Conservation (phyloP, 37 sponge, comb jelly and placozoan species). For the Haliclona indistincta region DNA sequence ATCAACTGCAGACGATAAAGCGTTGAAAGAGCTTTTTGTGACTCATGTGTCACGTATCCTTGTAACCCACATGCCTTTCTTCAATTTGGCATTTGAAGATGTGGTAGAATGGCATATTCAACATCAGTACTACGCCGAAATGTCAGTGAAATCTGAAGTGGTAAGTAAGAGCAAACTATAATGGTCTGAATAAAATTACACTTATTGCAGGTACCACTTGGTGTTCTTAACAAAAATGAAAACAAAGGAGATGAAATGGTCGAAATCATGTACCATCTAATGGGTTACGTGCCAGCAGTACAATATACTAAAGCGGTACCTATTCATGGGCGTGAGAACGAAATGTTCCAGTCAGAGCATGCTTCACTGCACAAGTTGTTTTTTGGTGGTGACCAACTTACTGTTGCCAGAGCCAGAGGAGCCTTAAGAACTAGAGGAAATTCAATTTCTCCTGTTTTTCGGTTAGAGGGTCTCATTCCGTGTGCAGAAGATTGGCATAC, state of each 20-base stretch:
- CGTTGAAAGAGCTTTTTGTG: slow-evolving; percentile 5
- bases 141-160: slow-evolving; percentile 42
- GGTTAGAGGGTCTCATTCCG: slow-evolving; percentile 28
- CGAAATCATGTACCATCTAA: slow-evolving; percentile 25
- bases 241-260: slow-evolving; percentile 53
- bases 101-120: slow-evolving; percentile 25
- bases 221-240: slow-evolving; percentile 28
- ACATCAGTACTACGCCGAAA: slow-evolving; percentile 18
- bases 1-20: slow-evolving; percentile 19
- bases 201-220: slow-evolving; percentile 42
- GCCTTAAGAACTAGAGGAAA: slow-evolving; percentile 8
- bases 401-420: slow-evolving; percentile 39
- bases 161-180: neutral
- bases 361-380: slow-evolving; percentile 17
- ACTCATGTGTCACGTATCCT: slow-evolving; percentile 26
- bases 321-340: neutral
- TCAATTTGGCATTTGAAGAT: slow-evolving; percentile 22
- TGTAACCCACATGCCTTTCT: slow-evolving; percentile 11
- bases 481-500: slow-evolving; percentile 55
- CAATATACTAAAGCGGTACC: neutral
- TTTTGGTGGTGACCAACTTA: slow-evolving; percentile 46
- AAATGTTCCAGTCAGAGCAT: neutral
- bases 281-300: slow-evolving; percentile 34
- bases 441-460: neutral
- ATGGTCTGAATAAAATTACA: neutral